Evolutionary conservation across 2,888 invertebrate species (phyloP), one percentile per base, ranked within the genome.

Genomic region (Campaea margaritaria): DNA sequence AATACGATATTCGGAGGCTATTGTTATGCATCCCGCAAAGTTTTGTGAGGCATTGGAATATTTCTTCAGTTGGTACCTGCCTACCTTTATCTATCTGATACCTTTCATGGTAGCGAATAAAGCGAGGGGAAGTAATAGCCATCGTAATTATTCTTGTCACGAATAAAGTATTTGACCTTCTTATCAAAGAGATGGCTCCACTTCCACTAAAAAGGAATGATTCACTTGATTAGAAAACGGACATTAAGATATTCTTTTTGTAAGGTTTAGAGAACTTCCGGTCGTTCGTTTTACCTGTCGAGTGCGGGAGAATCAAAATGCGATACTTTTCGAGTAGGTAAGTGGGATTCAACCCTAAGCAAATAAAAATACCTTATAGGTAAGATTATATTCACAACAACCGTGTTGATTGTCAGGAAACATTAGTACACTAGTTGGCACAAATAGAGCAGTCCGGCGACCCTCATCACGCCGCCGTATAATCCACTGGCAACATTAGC

Each of bases 401-500:
- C 31, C 12, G 36, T 36, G n/a, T 36, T 43, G 38, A 47, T 58
- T 47, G 47, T 52, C 36, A 2, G 38, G 21, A 58, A 53, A 44
- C 49, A 49, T 49, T 53, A 44, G 39, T 45, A 54, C 58, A 49
- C 15, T 60, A 62, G 64, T 65, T 74, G 71, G 68, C 76, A 79
- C 78, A 83, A 83, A 83, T 62, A 68, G 58, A 78, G 78, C 58
- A 72, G 70, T 74, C 41, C 49, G 39, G 36, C 58, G 78, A 85
- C 85, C 86, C 84, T 84, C 77, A 73, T 86, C 86, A 83, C 67
- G 44, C 43, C 27, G 58, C 63, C 65, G 65, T 75, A 75, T 83
- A 80, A 81, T 79, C 76, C 74, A 75, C 67, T 70, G 78, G 82
- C 82, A 79, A 74, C 77, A 81, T 83, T 80, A 85, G 73, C 73